A percentile compares a stretch with the other conserved stretches of the same genome.
These are phyloP conservation scores for Serilophus lunatus DNA, from an alignment of 2,113 vertebrate genomes.

Conservation along the genomic window DNA sequence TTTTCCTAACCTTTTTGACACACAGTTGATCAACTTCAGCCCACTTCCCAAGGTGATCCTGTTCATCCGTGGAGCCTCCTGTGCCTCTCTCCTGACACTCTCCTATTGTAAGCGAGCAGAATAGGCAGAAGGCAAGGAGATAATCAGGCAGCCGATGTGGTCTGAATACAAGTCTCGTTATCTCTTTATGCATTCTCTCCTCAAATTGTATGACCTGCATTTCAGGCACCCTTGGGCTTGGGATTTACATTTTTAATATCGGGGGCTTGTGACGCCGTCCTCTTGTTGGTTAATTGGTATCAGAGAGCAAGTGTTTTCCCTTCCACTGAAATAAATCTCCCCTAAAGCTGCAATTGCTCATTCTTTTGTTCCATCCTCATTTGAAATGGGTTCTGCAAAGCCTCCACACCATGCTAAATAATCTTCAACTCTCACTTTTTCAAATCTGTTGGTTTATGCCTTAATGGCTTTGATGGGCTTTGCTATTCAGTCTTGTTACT, in stretches of 20 bases:
- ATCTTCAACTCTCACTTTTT: conserved; percentile 79
- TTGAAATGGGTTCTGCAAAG: conserved; percentile 77
- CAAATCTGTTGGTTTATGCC: conserved; percentile 81
- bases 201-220: conserved; percentile 75
- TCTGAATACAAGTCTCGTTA: conserved; percentile 58
- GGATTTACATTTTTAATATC: conserved; percentile 84
- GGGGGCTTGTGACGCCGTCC: conserved; percentile 73
- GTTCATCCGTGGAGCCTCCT: background rate
- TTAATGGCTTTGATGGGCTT: conserved; percentile 81
- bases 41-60: conserved; percentile 1
- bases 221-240: conserved; percentile 73
- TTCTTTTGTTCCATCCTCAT: conserved; percentile 81
- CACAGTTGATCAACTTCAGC: background rate
- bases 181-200: conserved; percentile 70
- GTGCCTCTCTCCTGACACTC: background rate
- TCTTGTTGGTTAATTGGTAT: conserved; percentile 81
- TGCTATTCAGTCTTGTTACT: conserved; percentile 75
- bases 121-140: conserved; percentile 43
- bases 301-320: conserved; percentile 79
- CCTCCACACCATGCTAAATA: conserved; percentile 77
- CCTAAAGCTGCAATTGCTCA: conserved; percentile 76
- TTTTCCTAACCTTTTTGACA: background rate
- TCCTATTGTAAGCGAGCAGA: background rate
- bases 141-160: conserved; percentile 60
- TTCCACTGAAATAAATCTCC: conserved; percentile 80